Conservation (phyloP, 2,113 vertebrate genomes). For the Mobula hypostoma region DNA sequence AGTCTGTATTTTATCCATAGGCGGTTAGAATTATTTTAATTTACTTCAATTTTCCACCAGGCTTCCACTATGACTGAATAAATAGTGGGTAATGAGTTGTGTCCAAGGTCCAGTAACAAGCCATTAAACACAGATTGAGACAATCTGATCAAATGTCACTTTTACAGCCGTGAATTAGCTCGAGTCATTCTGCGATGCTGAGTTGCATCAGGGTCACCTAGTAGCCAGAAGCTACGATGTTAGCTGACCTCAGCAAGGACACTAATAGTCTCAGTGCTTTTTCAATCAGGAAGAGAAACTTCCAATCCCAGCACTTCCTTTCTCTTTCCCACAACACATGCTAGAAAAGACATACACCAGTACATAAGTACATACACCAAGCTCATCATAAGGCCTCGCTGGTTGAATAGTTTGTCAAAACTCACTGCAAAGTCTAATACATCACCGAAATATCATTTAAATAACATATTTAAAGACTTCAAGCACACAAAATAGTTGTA, state of each 20-base stretch:
- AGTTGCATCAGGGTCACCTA: slow-evolving; percentile 46
- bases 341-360: neutral
- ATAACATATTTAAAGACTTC: neutral
- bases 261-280: neutral
- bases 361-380: too few relatives aligned
- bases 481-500: neutral
- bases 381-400: neutral
- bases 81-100: slow-evolving; percentile 88
- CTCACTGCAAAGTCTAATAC: neutral
- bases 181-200: slow-evolving; percentile 63
- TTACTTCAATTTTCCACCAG: slow-evolving; percentile 67
- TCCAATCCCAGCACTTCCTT: neutral
- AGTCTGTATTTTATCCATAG: slow-evolving; percentile 16
- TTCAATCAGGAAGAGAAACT: neutral
- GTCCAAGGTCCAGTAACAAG: slow-evolving; percentile 76
- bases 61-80: slow-evolving; percentile 73
- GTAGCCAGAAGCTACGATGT: neutral
- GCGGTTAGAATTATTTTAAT: slow-evolving; percentile 66
- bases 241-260: slow-evolving; percentile 4
- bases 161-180: slow-evolving; percentile 63
- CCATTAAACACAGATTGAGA: slow-evolving; percentile 81
- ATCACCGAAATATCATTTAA: neutral
- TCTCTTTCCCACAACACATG: neutral
- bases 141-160: slow-evolving; percentile 78
- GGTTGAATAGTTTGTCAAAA: neutral